These are phyloP conservation scores for Trinorchestia longiramus DNA, from an alignment of 1,140 invertebrate genomes.

Conservation along the genomic window DNA sequence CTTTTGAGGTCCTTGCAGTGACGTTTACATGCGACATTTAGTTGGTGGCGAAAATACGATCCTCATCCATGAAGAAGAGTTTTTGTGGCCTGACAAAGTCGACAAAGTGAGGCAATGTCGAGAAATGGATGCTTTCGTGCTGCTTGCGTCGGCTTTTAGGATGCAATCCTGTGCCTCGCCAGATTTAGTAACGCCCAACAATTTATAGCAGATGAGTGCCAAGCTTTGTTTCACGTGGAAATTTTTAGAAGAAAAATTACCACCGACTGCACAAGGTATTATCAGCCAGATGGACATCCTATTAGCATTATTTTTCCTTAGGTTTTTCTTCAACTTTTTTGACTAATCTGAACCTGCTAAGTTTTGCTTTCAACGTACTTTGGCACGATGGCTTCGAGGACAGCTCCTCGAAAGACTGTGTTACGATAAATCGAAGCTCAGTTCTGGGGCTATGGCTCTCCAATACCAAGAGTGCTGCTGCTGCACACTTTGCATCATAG, in stretches of 20 bases:
- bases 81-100: conserved; percentile 6
- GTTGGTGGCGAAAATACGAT: background rate
- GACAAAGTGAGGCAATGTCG: background rate
- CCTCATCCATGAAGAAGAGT: background rate
- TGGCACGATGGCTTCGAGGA: background rate
- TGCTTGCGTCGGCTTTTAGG: background rate
- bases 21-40: background rate
- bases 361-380: background rate
- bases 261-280: background rate
- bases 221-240: background rate
- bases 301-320: background rate
- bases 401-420: background rate
- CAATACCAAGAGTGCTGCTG: background rate
- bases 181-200: background rate
- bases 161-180: background rate
- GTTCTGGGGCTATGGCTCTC: background rate
- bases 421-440: background rate
- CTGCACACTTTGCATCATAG: background rate
- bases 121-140: background rate
- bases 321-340: background rate
- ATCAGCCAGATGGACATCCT: background rate
- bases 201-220: background rate
- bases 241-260: background rate
- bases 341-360: background rate
- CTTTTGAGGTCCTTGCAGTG: background rate